These are phyloP conservation scores for Stratiolaelaps scimitus DNA, from an alignment of 1,140 invertebrate genomes.

Conservation along the genomic window DNA sequence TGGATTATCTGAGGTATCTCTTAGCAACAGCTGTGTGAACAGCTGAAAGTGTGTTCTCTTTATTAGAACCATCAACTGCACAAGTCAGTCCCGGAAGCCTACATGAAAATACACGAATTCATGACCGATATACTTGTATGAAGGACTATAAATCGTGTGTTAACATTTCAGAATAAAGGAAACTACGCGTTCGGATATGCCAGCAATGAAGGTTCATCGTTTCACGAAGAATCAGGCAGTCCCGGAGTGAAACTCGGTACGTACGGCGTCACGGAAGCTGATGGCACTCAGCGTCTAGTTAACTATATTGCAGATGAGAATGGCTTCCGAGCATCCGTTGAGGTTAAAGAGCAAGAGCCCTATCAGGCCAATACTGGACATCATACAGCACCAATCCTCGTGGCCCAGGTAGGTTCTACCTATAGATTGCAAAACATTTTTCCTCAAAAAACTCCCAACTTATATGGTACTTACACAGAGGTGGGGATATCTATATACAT, in stretches of 20 bases:
- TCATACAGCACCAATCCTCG: neutral
- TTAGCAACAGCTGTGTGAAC: no score
- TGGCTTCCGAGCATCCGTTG: conserved; percentile 19
- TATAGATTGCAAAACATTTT: no score
- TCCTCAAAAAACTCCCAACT: no score
- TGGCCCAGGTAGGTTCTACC: neutral
- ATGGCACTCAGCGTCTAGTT: conserved; percentile 8
- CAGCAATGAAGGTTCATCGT: neutral
- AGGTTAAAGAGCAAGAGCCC: conserved; percentile 4
- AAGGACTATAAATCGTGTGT: neutral
- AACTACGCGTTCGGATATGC: conserved; percentile 26
- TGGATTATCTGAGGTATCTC: no score
- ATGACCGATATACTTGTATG: no score
- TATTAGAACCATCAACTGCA: no score
- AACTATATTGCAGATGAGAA: conserved; percentile 22
- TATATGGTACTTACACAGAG: no score
- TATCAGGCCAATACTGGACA: no score
- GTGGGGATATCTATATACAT: no score
- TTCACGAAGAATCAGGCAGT: conserved; percentile 7
- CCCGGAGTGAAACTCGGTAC: conserved; percentile 3
- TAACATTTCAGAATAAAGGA: neutral
- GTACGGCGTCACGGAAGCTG: conserved; percentile 13
- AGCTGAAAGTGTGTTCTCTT: no score
- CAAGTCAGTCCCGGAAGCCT: no score
- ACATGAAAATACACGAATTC: no score